phyloP scores from a whole-genome alignment of 2,113 vertebrate genomes.

The Rafetus swinhoei region DNA sequence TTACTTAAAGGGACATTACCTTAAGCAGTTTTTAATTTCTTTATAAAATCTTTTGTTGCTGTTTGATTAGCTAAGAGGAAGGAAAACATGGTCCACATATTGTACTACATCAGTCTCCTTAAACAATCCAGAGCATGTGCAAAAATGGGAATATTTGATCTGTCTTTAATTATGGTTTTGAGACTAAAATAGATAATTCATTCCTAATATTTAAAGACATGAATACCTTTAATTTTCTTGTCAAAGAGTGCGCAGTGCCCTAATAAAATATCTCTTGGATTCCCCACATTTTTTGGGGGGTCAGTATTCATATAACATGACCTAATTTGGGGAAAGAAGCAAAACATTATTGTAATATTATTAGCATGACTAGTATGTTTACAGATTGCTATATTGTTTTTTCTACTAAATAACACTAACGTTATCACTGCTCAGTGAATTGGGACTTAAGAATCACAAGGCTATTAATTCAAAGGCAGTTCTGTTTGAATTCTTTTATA shows the following conservation, averaged over 20 bases:
- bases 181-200: neutral
- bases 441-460: slow-evolving; percentile 64
- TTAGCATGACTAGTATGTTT: slow-evolving; percentile 48
- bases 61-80: slow-evolving; percentile 27
- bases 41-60: neutral
- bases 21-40: slow-evolving; percentile 17
- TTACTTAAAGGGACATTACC: slow-evolving; percentile 31
- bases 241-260: neutral
- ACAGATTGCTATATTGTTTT: slow-evolving; percentile 42
- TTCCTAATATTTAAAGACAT: neutral
- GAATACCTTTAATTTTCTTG: neutral
- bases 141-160: neutral
- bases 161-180: neutral
- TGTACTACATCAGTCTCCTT: neutral
- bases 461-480: slow-evolving; percentile 65
- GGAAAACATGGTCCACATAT: neutral
- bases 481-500: slow-evolving; percentile 37
- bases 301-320: neutral
- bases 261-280: neutral
- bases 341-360: slow-evolving; percentile 26
- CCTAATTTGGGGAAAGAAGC: slow-evolving; percentile 30
- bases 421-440: slow-evolving; percentile 41
- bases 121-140: neutral
- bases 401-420: slow-evolving; percentile 67
- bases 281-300: slow-evolving; percentile 3